These are phyloP conservation scores for Scyliorhinus canicula DNA, from an alignment of 2,797 vertebrate species.

Conservation along the genomic window DNA sequence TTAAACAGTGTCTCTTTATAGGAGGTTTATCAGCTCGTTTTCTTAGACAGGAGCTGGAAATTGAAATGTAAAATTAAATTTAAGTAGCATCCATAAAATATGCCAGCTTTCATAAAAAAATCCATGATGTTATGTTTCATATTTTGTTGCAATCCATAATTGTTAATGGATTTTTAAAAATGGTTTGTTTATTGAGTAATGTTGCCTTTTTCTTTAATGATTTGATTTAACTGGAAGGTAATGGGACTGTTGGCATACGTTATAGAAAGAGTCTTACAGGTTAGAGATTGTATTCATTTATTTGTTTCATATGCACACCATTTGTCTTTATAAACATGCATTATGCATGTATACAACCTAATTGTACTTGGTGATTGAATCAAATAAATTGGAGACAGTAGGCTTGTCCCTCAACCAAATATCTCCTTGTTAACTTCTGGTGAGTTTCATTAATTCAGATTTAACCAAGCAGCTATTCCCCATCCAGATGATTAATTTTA, in stretches of 20 bases:
- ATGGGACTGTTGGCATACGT: conserved; percentile 18
- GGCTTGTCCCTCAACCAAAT: conserved; percentile 30
- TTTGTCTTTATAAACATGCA: conserved; percentile 25
- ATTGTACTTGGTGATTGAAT: conserved; percentile 20
- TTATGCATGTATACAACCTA: neutral
- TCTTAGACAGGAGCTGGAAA: neutral
- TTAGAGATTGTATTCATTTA: conserved; percentile 19
- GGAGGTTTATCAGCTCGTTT: neutral
- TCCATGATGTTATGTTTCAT: conserved; percentile 4
- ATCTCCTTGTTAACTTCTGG: neutral
- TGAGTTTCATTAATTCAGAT: conserved; percentile 21
- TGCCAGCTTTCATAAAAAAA: conserved; percentile 19
- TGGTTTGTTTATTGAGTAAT: conserved; percentile 36
- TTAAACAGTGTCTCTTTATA: neutral
- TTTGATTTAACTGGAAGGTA: conserved; percentile 34
- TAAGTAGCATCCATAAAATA: neutral
- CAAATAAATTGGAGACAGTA: conserved; percentile 36
- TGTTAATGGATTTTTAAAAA: conserved; percentile 29
- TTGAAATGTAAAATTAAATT: conserved; percentile 22
- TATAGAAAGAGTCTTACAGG: neutral
- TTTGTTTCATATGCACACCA: conserved; percentile 11
- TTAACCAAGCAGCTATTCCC: conserved; percentile 1
- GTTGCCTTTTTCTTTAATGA: conserved; percentile 32
- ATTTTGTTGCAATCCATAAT: conserved; percentile 21
- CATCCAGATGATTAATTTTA: neutral